A percentile compares a stretch with the other conserved stretches of the same genome.
phyloP scores from a whole-genome alignment of 2,113 vertebrate genomes.

The Calonectris borealis region DNA sequence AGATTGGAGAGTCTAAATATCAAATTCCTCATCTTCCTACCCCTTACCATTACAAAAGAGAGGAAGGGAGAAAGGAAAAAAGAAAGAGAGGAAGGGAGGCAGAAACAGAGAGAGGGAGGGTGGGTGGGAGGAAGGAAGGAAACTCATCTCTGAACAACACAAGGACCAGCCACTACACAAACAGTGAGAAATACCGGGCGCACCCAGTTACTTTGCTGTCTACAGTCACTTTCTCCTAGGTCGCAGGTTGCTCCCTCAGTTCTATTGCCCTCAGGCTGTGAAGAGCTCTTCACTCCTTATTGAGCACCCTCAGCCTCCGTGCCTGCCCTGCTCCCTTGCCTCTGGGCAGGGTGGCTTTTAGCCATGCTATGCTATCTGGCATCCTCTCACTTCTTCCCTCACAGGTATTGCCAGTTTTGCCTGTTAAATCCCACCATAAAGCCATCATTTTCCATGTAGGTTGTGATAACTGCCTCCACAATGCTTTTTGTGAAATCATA shows the following conservation, averaged over 20 bases:
- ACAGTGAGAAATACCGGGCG: not conserved
- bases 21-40: not conserved
- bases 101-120: not conserved
- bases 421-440: not conserved
- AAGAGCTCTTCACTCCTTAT: not conserved
- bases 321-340: not conserved
- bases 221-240: not conserved
- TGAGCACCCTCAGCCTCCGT: no score
- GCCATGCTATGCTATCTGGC: not conserved
- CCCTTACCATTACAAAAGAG: not conserved
- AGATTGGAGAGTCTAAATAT: not conserved
- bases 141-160: not conserved
- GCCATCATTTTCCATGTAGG: not conserved
- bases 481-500: not conserved
- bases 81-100: not conserved
- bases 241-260: not conserved
- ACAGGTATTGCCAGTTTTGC: not conserved
- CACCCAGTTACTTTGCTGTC: not conserved
- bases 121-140: not conserved
- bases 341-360: not conserved
- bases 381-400: not conserved
- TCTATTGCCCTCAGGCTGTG: not conserved
- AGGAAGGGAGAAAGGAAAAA: not conserved
- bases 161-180: not conserved
- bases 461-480: not conserved